phyloP scores from a whole-genome alignment of 1,140 invertebrate species.

The Drosophila prosaltans region DNA sequence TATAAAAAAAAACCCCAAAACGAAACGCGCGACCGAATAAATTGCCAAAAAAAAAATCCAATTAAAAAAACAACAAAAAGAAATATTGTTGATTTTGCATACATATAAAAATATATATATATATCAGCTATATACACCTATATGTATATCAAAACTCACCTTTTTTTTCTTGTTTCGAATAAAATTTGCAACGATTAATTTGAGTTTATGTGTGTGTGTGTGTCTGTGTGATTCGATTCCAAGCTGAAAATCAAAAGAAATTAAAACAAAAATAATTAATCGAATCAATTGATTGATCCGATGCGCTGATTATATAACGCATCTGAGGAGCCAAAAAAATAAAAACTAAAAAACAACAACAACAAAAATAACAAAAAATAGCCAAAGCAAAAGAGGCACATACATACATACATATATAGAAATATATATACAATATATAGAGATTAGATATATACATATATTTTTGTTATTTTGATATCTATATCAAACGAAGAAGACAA shows the following conservation, averaged over 20 bases:
- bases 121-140: too few relatives aligned
- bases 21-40: constrained; percentile 17
- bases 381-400: constrained; percentile 25
- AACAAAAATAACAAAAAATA: constrained; percentile 40
- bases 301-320: constrained; percentile 45
- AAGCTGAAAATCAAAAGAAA: constrained; percentile 2
- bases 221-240: background rate
- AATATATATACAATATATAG: constrained; percentile 16
- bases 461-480: constrained; percentile 59
- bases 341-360: constrained; percentile 11
- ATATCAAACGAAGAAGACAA: constrained; percentile 1
- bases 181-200: constrained; percentile 5
- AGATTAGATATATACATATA: constrained; percentile 14
- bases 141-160: background rate
- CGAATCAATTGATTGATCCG: constrained; percentile 14
- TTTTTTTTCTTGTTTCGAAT: constrained; percentile 9
- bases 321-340: constrained; percentile 29
- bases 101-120: background rate
- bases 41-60: constrained; percentile 26
- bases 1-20: constrained; percentile 10
- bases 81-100: constrained; percentile 12
- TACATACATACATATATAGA: constrained; percentile 18
- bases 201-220: background rate
- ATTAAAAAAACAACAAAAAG: constrained; percentile 13
- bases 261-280: constrained; percentile 15